These are phyloP conservation scores for Drosophila triauraria DNA, from an alignment of 1,140 invertebrate genomes.

Conservation along the genomic window DNA sequence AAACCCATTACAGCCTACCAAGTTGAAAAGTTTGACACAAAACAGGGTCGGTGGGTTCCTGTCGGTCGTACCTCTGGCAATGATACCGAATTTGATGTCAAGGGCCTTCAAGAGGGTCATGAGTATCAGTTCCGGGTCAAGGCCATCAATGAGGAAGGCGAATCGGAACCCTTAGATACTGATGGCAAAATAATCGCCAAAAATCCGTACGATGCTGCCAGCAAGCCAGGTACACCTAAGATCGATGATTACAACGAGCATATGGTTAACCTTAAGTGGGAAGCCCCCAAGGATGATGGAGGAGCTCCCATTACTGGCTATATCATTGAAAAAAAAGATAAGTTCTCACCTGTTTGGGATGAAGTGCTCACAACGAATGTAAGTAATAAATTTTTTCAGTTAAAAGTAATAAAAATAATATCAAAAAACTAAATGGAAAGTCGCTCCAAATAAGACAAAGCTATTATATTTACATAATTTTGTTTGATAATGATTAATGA, in stretches of 20 bases:
- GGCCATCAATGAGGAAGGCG: constrained; percentile 99
- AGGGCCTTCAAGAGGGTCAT: constrained; percentile 96
- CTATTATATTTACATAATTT: too few relatives aligned
- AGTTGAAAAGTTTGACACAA: constrained; percentile 98
- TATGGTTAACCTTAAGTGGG: constrained; percentile 97
- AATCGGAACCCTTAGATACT: constrained; percentile 97
- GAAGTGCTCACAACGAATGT: constrained; percentile 93
- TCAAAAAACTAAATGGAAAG: too few relatives aligned
- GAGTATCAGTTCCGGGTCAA: constrained; percentile 98
- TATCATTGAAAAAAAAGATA: constrained; percentile 98
- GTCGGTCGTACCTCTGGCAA: constrained; percentile 91
- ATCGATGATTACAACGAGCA: constrained; percentile 97
- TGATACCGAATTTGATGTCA: constrained; percentile 95
- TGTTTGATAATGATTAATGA: too few relatives aligned
- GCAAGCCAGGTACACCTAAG: constrained; percentile 94
- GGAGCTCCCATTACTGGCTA: constrained; percentile 98
- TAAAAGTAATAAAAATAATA: not conserved
- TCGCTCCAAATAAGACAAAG: too few relatives aligned
- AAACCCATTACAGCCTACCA: constrained; percentile 97
- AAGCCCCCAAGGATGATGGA: constrained; percentile 94
- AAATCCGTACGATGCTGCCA: constrained; percentile 90
- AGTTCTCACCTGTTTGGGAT: constrained; percentile 94
- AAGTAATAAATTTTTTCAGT: constrained; percentile 61
- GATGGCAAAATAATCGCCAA: constrained; percentile 88
- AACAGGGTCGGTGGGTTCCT: constrained; percentile 96